These are phyloP conservation scores for Pantelozetes paolii DNA, from an alignment of 2,888 invertebrate genomes.

Conservation along the genomic window DNA sequence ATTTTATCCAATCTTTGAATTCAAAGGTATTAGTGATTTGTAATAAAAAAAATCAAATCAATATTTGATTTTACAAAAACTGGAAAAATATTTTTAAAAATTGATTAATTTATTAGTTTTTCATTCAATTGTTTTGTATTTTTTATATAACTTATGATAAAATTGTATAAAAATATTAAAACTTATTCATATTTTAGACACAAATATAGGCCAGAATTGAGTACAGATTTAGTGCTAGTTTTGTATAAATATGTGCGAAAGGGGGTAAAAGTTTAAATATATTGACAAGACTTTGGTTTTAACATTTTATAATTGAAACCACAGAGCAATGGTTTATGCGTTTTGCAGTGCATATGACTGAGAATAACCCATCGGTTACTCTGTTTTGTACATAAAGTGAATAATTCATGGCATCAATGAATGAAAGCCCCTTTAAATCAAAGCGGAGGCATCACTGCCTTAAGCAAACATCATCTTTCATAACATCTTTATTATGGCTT, in stretches of 20 bases:
- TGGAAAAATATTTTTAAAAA: no score
- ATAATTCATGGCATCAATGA: slow-evolving; percentile 24
- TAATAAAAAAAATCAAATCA: no score
- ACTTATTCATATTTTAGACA: not conserved
- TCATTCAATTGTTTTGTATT: no score
- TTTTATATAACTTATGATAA: no score
- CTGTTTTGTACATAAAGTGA: slow-evolving; percentile 27
- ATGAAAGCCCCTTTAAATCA: not conserved
- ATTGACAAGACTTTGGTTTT: not conserved
- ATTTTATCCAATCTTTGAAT: no score
- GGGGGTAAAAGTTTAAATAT: not conserved
- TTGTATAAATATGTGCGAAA: not conserved
- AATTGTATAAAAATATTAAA: no score
- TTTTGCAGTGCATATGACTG: slow-evolving; percentile 1
- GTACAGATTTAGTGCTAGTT: not conserved
- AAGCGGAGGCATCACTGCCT: slow-evolving; percentile 20
- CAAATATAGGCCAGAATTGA: not conserved
- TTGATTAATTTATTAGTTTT: no score
- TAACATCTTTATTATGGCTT: slow-evolving; percentile 35
- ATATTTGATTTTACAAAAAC: no score
- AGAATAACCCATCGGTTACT: slow-evolving; percentile 30
- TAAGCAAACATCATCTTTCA: slow-evolving; percentile 38
- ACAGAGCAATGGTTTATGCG: slow-evolving; percentile 18
- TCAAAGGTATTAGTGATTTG: no score
- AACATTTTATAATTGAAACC: slow-evolving; percentile 23